Evolutionary conservation across 2,113 vertebrate genomes (phyloP).

Genomic region (Trichomycterus rosablanca): DNA sequence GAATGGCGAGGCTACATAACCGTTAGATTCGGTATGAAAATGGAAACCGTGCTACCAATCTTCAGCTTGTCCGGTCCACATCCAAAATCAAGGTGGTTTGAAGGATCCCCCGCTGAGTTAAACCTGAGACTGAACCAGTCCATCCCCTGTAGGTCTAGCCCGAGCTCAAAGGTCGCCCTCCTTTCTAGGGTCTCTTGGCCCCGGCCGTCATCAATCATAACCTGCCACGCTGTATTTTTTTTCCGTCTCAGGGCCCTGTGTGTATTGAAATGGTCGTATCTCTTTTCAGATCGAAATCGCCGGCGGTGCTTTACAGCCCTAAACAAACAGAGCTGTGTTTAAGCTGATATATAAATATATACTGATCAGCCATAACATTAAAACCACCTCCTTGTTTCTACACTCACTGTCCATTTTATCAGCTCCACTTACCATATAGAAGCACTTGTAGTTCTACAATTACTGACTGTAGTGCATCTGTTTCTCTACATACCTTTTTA

Average conservation of each 20-base stretch:
- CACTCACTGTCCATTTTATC: too few relatives aligned
- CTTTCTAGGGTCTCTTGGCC: constrained; percentile 44
- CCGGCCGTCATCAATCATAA: constrained; percentile 56
- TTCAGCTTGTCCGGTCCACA: constrained; percentile 36
- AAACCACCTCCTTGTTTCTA: too few relatives aligned
- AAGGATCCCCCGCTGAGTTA: constrained; percentile 34
- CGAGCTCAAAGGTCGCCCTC: constrained; percentile 46
- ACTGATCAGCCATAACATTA: too few relatives aligned
- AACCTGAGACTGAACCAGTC: constrained; percentile 51
- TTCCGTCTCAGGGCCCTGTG: constrained; percentile 40
- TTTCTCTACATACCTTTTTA: too few relatives aligned
- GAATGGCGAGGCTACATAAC: constrained; percentile 6
- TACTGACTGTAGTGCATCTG: too few relatives aligned
- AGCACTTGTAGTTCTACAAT: too few relatives aligned
- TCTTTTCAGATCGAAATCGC: constrained; percentile 49
- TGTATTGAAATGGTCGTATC: constrained; percentile 41
- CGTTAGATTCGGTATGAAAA: constrained; percentile 33
- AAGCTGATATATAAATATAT: too few relatives aligned
- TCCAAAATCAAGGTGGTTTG: constrained; percentile 39
- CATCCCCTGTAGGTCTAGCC: constrained; percentile 45
- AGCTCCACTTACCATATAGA: too few relatives aligned
- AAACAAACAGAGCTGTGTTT: constrained; percentile 36
- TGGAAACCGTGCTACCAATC: constrained; percentile 29
- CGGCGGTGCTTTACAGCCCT: constrained; percentile 8
- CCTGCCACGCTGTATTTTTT: constrained; percentile 44